Base-by-base conservation (phyloP, 2,888 invertebrate genomes). In the Caenorhabditis plicata region DNA sequence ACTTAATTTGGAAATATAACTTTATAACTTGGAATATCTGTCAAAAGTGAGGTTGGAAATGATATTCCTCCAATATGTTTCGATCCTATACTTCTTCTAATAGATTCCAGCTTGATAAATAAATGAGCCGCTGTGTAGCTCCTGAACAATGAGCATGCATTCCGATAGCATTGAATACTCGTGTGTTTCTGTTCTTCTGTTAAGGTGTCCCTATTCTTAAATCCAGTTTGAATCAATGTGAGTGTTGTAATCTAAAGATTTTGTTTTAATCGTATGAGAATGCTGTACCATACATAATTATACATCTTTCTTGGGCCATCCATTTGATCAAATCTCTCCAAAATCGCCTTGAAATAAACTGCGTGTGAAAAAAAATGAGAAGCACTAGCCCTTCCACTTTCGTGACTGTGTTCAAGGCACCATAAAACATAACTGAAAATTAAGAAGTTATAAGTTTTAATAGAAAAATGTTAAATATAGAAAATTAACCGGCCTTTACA, bases 381-480 rank as follows among this genome's bases (percentile, higher is more conserved):
- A 2, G 94, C 93, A 83, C 96, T 93, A 79, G 94, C 93, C 57
- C 93, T 87, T n/a, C 94, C 94, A 0, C 94, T 95, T 84, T 94
- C 93, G 82, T 94, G 92, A 0, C 94, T 92, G 75, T 94, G 92
- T 80, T 95, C 95, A 43, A 98, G 83, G 36, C 96, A 85, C 94
- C 95, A 96, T 3, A 96, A 84, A 0, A 91, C 90, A 82, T 95
- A 96, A 68, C 89, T 89, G 80, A 32, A 51, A 50, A n/a, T n/a
- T n/a, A n/a, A n/a, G n/a, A n/a, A n/a, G n/a, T 9, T n/a, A n/a
- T 11, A 11, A 26, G 9, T 23, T 45, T 17, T 11, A n/a, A n/a
- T n/a, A n/a, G n/a, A n/a, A n/a, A n/a, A n/a, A n/a, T n/a, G n/a
- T n/a, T n/a, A n/a, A n/a, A n/a, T n/a, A n/a, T n/a, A n/a, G n/a